Base-by-base conservation (phyloP, 2,888 invertebrate genomes). In the Drosophila peninsularis region DNA sequence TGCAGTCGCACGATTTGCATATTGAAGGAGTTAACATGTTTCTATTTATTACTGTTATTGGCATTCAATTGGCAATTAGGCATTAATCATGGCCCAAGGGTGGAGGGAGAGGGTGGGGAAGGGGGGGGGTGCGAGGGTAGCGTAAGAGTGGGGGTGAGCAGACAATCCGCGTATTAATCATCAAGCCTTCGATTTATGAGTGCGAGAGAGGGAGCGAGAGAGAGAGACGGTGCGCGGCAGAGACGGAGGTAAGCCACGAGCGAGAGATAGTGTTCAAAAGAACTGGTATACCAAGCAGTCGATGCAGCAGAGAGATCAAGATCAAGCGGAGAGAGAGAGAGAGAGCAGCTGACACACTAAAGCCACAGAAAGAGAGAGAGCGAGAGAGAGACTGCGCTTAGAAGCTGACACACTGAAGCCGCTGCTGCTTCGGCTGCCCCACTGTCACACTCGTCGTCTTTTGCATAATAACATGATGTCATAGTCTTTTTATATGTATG, bases 31-130 rank as follows among this genome's bases (percentile, higher is more conserved):
- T 83, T 84, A 42, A 50, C 66, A 62, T 81, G 64, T 64, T 65
- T 67, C 68, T 63, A 84, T 87, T 84, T 65, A 84, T 87, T 84
- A 87, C 83, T 87, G 84, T 87, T 87, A 74, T 87, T 87, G 87
- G 82, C 83, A 84, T 87, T 84, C 87, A 87, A 75, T 73, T 71
- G 82, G 84, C 83, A 84, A 84, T 84, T 87, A 82, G 82, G 71
- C 82, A 87, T 84, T 84, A 87, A 84, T 87, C 87, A 84, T 66
- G 68, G 78, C 71, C 21, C 21, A 21, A 42, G 24, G 44, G 24
- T 3, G 44, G 9, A 5, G 14, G 9, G 44, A 1, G 14, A 44
- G 24, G 1, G 14, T 3, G 21, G 13, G 41, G 6, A 5, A 6
- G 41, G 3, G 21, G 1, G 42, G 0, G 13, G 2, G 42, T 6